Evolutionary conservation across 2,888 invertebrate genomes (phyloP).

Genomic region (Dione vanillae): DNA sequence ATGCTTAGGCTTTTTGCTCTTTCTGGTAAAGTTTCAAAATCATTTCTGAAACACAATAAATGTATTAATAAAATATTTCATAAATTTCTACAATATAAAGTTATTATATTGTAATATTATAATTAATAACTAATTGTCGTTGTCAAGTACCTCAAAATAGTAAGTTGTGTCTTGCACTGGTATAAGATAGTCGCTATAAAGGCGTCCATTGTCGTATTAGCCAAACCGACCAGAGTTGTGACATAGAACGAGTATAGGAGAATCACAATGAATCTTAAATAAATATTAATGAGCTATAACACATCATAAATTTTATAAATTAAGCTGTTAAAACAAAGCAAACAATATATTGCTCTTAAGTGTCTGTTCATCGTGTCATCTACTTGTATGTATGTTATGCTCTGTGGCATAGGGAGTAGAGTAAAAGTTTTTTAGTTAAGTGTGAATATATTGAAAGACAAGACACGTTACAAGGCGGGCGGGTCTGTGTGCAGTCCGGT

Average conservation of each 20-base stretch:
- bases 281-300: not conserved
- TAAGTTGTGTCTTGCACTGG: slow-evolving; percentile 70
- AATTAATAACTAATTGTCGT: too few species aligned
- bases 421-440: not conserved
- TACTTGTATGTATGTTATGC: too few species aligned
- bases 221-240: slow-evolving; percentile 73
- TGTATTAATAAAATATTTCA: not conserved
- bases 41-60: slow-evolving; percentile 55
- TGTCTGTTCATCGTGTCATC: not conserved
- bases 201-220: slow-evolving; percentile 80
- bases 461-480: slow-evolving; percentile 33
- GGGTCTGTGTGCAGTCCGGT: slow-evolving; percentile 46
- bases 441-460: slow-evolving; percentile 12
- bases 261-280: slow-evolving; percentile 60
- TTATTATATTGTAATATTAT: too few species aligned
- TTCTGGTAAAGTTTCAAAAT: slow-evolving; percentile 59
- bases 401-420: not conserved
- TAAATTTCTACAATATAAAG: too few species aligned
- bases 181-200: slow-evolving; percentile 71
- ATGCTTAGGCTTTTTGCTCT: slow-evolving; percentile 49
- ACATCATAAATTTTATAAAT: not conserved
- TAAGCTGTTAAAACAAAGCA: not conserved
- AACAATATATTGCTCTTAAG: not conserved
- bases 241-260: slow-evolving; percentile 71
- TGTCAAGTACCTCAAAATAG: slow-evolving; percentile 68